Evolutionary conservation across 1,140 invertebrate species (phyloP).

Genomic region (Meteorus sp.): DNA sequence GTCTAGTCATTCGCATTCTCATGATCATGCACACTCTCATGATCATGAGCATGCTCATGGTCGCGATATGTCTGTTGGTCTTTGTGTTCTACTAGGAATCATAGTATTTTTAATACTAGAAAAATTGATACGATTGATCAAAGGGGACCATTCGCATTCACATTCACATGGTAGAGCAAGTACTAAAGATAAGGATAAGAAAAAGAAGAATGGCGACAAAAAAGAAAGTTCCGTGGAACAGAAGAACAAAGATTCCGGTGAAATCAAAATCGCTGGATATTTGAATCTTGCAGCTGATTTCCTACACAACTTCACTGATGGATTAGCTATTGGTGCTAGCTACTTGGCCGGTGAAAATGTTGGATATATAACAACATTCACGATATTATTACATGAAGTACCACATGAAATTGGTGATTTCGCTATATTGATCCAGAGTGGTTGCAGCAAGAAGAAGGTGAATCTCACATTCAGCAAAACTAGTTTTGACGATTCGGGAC

Average conservation of each 20-base stretch:
- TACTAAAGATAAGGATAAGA: slow-evolving; percentile 49
- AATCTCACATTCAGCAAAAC: slow-evolving; percentile 11
- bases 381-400: slow-evolving; percentile 94
- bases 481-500: too few relatives aligned
- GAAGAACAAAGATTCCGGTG: slow-evolving; percentile 40
- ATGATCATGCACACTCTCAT: slow-evolving; percentile 60
- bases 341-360: slow-evolving; percentile 84
- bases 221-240: slow-evolving; percentile 37
- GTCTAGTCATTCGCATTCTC: slow-evolving; percentile 53
- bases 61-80: slow-evolving; percentile 84
- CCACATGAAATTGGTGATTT: slow-evolving; percentile 99
- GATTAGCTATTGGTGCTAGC: slow-evolving; percentile 94
- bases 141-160: slow-evolving; percentile 73
- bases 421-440: slow-evolving; percentile 94
- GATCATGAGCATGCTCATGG: slow-evolving; percentile 60
- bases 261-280: slow-evolving; percentile 91
- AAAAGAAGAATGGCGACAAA: slow-evolving; percentile 56
- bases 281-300: slow-evolving; percentile 94
- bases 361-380: slow-evolving; percentile 87
- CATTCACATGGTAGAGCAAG: slow-evolving; percentile 36
- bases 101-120: slow-evolving; percentile 89
- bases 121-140: slow-evolving; percentile 88
- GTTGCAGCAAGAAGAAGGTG: slow-evolving; percentile 84
- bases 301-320: slow-evolving; percentile 96
- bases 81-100: slow-evolving; percentile 89